phyloP scores from a whole-genome alignment of 2,113 vertebrate genomes.

The Centropus bengalensis region DNA sequence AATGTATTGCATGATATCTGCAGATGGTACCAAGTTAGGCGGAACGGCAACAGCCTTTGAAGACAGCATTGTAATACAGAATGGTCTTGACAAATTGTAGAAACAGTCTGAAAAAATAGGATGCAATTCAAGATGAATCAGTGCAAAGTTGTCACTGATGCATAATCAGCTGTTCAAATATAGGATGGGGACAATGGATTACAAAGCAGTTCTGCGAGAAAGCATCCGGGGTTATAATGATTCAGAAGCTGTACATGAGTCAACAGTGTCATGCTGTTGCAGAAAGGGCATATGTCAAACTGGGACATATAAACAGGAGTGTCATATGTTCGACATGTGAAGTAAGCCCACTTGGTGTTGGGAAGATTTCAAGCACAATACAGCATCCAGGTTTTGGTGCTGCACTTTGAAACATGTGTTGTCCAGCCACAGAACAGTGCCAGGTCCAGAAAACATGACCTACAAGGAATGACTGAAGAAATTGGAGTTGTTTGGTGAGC shows the following conservation, averaged over 20 bases:
- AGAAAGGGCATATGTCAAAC: constrained; percentile 41
- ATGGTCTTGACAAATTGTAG: constrained; percentile 51
- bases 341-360: background rate
- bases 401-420: background rate
- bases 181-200: constrained; percentile 65
- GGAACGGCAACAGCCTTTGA: constrained; percentile 23
- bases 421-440: background rate
- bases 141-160: constrained; percentile 61
- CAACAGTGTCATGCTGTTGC: background rate
- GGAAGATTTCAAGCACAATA: background rate
- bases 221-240: constrained; percentile 59
- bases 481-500: background rate
- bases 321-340: constrained; percentile 37
- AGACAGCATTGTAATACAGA: constrained; percentile 36
- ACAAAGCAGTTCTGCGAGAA: constrained; percentile 61
- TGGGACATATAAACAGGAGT: constrained; percentile 4
- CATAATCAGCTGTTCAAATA: constrained; percentile 66
- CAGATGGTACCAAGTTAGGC: constrained; percentile 25
- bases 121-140: constrained; percentile 70
- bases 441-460: background rate
- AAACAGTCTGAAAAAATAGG: constrained; percentile 50
- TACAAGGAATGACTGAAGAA: background rate
- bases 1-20: background rate
- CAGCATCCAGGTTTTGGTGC: background rate
- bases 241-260: constrained; percentile 37